A percentile compares a stretch with the other conserved stretches of the same genome.
These are phyloP conservation scores for Agelas oroides DNA, from an alignment of 37 sponge, comb jelly and placozoan genomes.

Conservation along the genomic window DNA sequence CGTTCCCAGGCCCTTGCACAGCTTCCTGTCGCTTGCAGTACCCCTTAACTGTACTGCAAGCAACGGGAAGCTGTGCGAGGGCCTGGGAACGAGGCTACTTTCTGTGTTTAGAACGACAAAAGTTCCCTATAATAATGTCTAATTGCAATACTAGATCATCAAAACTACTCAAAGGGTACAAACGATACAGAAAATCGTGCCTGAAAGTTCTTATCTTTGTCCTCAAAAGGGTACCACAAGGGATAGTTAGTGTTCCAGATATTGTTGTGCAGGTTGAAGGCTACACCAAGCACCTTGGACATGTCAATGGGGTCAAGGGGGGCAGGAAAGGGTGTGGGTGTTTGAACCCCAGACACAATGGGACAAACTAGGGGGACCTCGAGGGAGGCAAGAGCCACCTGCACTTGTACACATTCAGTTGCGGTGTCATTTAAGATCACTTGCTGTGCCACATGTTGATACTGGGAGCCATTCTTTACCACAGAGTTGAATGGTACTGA, in stretches of 20 bases:
- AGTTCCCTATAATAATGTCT: too few relatives aligned
- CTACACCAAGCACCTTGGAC: slow-evolving; percentile 42
- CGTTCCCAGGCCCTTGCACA: too few relatives aligned
- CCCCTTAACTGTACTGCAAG: too few relatives aligned
- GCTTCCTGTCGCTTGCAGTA: too few relatives aligned
- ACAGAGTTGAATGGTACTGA: slow-evolving; percentile 25
- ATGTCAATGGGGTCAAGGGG: slow-evolving; percentile 9
- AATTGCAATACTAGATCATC: too few relatives aligned
- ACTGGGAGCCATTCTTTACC: slow-evolving; percentile 62
- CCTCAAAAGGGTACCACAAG: slow-evolving; percentile 65
- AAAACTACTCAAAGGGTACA: neutral
- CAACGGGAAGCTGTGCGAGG: too few relatives aligned
- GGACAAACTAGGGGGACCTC: slow-evolving; percentile 77
- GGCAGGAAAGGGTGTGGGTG: slow-evolving; percentile 50
- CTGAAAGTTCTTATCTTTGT: slow-evolving; percentile 62
- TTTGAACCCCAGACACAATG: slow-evolving; percentile 2
- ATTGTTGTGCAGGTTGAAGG: slow-evolving; percentile 80
- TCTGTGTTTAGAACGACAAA: too few relatives aligned
- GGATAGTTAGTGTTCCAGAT: slow-evolving; percentile 86
- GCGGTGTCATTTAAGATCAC: neutral
- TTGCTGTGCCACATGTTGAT: slow-evolving; percentile 55
- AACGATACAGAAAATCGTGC: slow-evolving; percentile 25
- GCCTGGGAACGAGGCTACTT: too few relatives aligned
- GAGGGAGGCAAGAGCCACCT: slow-evolving; percentile 12
- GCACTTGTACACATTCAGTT: neutral